Evolutionary conservation across 2,113 vertebrate genomes (phyloP).

Genomic region (Bothrops jararaca): DNA sequence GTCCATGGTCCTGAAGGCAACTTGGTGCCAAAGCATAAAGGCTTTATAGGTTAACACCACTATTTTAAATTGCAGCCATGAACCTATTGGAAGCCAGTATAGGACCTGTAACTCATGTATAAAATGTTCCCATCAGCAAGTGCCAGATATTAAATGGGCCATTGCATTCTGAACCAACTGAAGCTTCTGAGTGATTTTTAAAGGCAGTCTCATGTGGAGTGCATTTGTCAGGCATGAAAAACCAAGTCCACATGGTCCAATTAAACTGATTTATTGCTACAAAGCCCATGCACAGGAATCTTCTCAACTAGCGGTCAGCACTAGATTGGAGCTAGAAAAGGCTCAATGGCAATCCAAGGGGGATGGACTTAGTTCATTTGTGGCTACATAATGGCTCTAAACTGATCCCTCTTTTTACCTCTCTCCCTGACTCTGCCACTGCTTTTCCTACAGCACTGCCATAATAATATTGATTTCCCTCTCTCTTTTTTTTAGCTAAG

Average conservation of each 20-base stretch:
- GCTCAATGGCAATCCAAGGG: neutral
- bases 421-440: neutral
- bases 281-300: neutral
- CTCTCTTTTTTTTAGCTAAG: neutral
- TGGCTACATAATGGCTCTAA: neutral
- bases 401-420: neutral
- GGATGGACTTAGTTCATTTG: neutral
- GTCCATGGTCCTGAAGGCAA: neutral
- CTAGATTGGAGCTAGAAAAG: neutral
- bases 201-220: neutral
- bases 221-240: neutral
- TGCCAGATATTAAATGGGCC: neutral
- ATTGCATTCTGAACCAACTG: neutral
- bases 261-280: neutral
- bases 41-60: neutral
- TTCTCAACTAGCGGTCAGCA: neutral
- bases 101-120: neutral
- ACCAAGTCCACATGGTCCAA: neutral
- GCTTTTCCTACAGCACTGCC: neutral
- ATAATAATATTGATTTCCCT: neutral
- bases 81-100: neutral
- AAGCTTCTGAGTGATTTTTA: neutral
- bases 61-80: neutral
- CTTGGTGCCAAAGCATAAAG: neutral
- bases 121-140: neutral